These are phyloP conservation scores for Mirza zaza DNA, from an alignment of 2,113 vertebrate species.

Conservation along the genomic window DNA sequence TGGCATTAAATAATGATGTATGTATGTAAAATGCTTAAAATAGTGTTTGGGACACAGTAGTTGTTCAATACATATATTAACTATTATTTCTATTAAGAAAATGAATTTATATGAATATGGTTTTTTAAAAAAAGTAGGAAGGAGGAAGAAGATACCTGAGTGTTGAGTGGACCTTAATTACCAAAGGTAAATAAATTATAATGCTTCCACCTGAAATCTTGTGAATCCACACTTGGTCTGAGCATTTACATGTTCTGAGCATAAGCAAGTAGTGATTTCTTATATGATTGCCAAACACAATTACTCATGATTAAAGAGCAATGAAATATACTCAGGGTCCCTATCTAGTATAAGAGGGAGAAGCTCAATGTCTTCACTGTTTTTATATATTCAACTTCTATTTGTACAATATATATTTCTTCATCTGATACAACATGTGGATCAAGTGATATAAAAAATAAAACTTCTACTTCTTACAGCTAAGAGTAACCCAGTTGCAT, in stretches of 20 bases:
- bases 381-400: neutral
- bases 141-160: neutral
- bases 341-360: neutral
- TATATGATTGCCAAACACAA: neutral
- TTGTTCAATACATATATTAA: neutral
- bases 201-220: neutral
- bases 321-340: neutral
- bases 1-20: constrained; percentile 2
- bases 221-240: constrained; percentile 17
- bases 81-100: constrained; percentile 42
- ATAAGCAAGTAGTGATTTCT: constrained; percentile 11
- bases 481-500: constrained; percentile 13
- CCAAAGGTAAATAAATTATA: neutral
- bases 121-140: neutral
- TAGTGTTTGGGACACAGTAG: neutral
- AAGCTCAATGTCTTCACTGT: neutral
- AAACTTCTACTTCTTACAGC: neutral
- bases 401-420: neutral
- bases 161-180: constrained; percentile 6
- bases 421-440: neutral
- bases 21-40: constrained; percentile 34
- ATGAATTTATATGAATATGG: neutral
- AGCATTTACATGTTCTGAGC: neutral
- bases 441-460: neutral
- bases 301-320: neutral